Base-by-base conservation (phyloP, 2,113 vertebrate species). In the Istiophorus platypterus region DNA sequence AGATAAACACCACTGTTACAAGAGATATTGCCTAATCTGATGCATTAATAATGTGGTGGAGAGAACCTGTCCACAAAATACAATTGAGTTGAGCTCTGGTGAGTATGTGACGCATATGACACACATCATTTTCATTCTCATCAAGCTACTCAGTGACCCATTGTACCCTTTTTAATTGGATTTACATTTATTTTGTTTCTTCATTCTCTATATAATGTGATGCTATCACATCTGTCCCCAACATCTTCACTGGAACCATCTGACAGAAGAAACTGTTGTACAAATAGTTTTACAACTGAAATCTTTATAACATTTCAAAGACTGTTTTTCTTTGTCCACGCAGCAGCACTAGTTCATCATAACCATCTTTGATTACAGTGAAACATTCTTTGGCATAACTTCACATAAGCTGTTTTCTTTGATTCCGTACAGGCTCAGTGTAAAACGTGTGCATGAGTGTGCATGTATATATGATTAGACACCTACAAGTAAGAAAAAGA, bases 361-460 rank as follows among this genome's bases (percentile, higher is more conserved):
- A 61, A 45, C 17, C 22, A 45, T 47, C 37, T 49, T 49, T 66
- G 29, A 74, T 54, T 58, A 57, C 26, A 67, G 45, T 7, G 29
- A 10, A 31, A 61, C 73, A 45, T 41, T 62, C 47, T 54, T 41
- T 51, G 20, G 31, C 10, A 20, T 37, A 20, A 56, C 51, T 47
- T 68, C 41, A 71, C 37, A 75, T n/a, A 34, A 62, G 29, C 56
- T 52, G 49, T 10, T 71, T 37, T 68, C 72, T 42, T 26, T 27
- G 24, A 71, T 29, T 63, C 67, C 51, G 80, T 26, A 67, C 24
- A 56, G 65, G 71, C 15, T 75, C 51, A 31, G 15, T 54, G 51
- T 10, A 31, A 7, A 34, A 62, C 59, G 29, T 49, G 22, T 15
- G 6, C n/a, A 15, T 65, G 66, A 64, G 61, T 37, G 31, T 17